Conservation (phyloP, 2,113 vertebrate species). For the Pagrus major region DNA sequence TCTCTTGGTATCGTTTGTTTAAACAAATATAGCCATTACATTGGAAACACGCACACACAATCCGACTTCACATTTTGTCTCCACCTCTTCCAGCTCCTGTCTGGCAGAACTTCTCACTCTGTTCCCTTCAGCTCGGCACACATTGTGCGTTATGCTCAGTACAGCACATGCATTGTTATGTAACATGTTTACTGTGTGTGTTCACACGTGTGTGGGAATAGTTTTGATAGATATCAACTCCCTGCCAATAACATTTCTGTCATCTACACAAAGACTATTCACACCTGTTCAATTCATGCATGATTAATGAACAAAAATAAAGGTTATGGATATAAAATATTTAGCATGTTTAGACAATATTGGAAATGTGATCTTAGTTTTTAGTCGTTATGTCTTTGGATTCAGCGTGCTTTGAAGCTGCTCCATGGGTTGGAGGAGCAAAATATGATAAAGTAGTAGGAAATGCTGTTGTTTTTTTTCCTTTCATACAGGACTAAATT, state of each 20-base stretch:
- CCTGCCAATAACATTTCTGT: neutral
- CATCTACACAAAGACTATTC: neutral
- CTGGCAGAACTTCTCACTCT: neutral
- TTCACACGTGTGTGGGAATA: constrained; percentile 17
- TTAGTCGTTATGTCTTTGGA: neutral
- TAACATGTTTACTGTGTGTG: constrained; percentile 11
- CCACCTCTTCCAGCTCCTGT: constrained; percentile 7
- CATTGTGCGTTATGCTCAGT: neutral
- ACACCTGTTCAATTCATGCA: neutral
- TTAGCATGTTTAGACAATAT: neutral
- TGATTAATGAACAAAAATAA: neutral
- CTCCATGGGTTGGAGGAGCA: neutral
- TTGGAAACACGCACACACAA: constrained; percentile 13
- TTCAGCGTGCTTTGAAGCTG: neutral
- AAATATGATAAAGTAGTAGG: neutral
- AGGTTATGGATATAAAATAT: neutral
- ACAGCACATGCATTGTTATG: constrained; percentile 18
- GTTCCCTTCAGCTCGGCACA: neutral
- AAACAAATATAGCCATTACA: constrained; percentile 33
- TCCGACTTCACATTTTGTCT: neutral
- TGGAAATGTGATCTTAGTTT: constrained; percentile 1
- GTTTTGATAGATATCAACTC: neutral
- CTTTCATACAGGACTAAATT: constrained; percentile 32
- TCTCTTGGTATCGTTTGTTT: neutral
- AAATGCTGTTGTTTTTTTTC: constrained; percentile 15